Evolutionary conservation across 2,888 invertebrate genomes (phyloP).

Genomic region (Drosophila tripunctata): DNA sequence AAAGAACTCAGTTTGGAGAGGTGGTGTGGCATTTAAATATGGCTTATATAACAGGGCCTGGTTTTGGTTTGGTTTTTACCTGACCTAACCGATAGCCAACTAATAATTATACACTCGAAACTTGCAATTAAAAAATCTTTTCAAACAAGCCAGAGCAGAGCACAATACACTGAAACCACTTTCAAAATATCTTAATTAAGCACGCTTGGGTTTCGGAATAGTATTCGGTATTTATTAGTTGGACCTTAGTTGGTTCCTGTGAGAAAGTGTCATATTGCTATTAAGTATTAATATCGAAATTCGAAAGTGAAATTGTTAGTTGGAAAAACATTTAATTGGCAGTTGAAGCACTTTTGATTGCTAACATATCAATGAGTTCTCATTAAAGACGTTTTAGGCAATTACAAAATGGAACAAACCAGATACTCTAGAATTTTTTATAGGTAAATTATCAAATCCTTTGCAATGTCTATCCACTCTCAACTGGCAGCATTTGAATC

Average conservation of each 20-base stretch:
- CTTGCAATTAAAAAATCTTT: slow-evolving; percentile 75
- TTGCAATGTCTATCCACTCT: slow-evolving; percentile 12
- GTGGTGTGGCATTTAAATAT: slow-evolving; percentile 59
- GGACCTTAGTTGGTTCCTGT: slow-evolving; percentile 28
- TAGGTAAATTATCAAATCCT: not conserved
- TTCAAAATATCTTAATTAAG: slow-evolving; percentile 75
- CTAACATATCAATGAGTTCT: slow-evolving; percentile 1
- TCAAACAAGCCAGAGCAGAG: slow-evolving; percentile 38
- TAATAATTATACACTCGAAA: slow-evolving; percentile 67
- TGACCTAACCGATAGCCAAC: slow-evolving; percentile 69
- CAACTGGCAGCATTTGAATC: slow-evolving; percentile 1
- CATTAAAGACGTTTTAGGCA: not conserved
- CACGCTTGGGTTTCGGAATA: not conserved
- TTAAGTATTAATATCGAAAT: slow-evolving; percentile 50
- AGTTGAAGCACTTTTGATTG: slow-evolving; percentile 30
- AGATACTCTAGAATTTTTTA: no score
- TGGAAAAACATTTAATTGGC: slow-evolving; percentile 36
- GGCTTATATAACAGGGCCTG: slow-evolving; percentile 62
- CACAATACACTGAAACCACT: slow-evolving; percentile 44
- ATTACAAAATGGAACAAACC: not conserved
- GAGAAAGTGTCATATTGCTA: slow-evolving; percentile 73
- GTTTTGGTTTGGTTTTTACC: slow-evolving; percentile 38
- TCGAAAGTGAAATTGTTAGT: slow-evolving; percentile 17
- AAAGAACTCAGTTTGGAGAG: slow-evolving; percentile 4
- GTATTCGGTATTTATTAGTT: not conserved